These are phyloP conservation scores for Telmatherina bonti DNA, from an alignment of 2,797 vertebrate species.

Conservation along the genomic window DNA sequence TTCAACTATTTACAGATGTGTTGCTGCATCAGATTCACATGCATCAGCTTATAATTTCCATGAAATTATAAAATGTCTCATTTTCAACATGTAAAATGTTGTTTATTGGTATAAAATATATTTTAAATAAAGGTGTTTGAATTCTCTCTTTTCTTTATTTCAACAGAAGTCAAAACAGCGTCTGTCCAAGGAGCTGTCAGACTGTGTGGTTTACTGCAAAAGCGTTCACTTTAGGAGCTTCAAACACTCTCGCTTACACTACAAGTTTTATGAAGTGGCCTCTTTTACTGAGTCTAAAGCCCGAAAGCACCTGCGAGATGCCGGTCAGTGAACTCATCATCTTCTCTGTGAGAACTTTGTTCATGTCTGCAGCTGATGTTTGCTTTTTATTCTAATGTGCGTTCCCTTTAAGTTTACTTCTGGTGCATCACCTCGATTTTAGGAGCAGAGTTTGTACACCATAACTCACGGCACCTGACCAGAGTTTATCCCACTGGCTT, in stretches of 20 bases:
- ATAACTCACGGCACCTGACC: constrained; percentile 90
- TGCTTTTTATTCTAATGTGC: not conserved
- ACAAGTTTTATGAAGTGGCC: constrained; percentile 90
- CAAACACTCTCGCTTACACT: constrained; percentile 86
- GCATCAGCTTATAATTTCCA: too few species aligned
- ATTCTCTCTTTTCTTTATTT: not conserved
- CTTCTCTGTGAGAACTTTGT: not conserved
- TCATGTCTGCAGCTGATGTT: not conserved
- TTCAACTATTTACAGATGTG: too few species aligned
- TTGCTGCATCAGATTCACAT: too few species aligned
- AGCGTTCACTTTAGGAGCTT: constrained; percentile 90
- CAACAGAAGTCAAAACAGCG: constrained; percentile 86
- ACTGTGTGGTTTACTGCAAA: constrained; percentile 93
- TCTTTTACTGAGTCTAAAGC: constrained; percentile 94
- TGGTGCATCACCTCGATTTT: constrained; percentile 24
- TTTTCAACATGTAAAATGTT: too few species aligned
- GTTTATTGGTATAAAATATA: too few species aligned
- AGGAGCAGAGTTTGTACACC: constrained; percentile 91
- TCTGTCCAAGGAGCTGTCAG: constrained; percentile 89
- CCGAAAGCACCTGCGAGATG: constrained; percentile 88
- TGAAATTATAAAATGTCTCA: too few species aligned
- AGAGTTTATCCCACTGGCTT: constrained; percentile 92
- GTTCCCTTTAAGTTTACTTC: not conserved
- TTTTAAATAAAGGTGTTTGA: too few species aligned
- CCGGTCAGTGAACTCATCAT: constrained; percentile 80